Evolutionary conservation across 2,113 vertebrate genomes (phyloP), one percentile per base, ranked within the genome.

Genomic region (Neoarius graeffei): DNA sequence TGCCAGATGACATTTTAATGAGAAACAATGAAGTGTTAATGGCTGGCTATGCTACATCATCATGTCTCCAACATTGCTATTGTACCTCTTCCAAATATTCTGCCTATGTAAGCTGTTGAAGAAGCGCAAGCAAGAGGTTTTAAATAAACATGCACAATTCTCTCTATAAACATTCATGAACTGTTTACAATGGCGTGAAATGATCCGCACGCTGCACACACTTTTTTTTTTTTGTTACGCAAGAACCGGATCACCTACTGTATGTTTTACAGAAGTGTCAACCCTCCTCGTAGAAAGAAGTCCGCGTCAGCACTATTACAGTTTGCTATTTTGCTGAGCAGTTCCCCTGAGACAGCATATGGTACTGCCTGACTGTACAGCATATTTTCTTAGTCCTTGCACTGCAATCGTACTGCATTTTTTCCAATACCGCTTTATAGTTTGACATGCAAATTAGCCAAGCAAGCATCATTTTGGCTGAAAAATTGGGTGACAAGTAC

Each of bases 1-100:
- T n/a, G 30, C 64, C 86, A 87, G 86, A 87, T 81, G 50, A 67
- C 0, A 48, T 81, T 87, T 73, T 86, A 81, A 86, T 69, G 77
- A 67, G 50, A 48, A 86, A 81, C 85, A 48, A 86, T 81, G 54
- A 82, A 73, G 35, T 57, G 76, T 71, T 80, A 69, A 81, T 71
- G 77, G 30, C 64, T 71, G 77, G 20, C 62, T 57, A 57, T 57
- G 62, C 52, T 57, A 71, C 77, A 81, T 6, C 2, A 13, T 69
- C 50, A 50, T 48, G 35, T 54, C 17, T 80, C 60, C 76, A 81
- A 15, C 27, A 14, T 71, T 3, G 9, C 19, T 13, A 15, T 19
- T 42, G n/a, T 27, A 25, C 30, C 62, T 42, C 6, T 71, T 8
- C 52, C 64, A 60, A 59, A 23, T 59, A 56, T 66, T 80, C 48